Evolutionary conservation across 1,140 invertebrate genomes (phyloP).

Genomic region (Drosophila jambulina): DNA sequence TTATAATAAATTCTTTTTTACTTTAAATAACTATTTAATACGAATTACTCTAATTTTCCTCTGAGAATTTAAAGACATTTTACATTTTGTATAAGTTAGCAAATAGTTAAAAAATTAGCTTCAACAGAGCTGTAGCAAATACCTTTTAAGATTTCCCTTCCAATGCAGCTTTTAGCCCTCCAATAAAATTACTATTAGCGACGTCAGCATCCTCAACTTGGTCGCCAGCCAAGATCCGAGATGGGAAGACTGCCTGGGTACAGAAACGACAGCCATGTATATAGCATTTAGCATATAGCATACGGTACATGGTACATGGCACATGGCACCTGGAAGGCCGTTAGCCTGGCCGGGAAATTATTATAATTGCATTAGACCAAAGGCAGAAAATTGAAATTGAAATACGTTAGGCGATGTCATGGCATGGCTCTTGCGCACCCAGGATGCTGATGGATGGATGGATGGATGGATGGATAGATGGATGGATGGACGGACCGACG

Average conservation of each 20-base stretch:
- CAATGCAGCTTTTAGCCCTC: conserved; percentile 25
- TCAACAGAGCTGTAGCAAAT: not conserved
- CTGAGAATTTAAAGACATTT: too few relatives aligned
- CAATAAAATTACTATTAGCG: conserved; percentile 63
- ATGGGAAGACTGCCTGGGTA: conserved; percentile 24
- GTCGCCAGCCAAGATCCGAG: conserved; percentile 60
- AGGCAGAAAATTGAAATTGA: conserved; percentile 82
- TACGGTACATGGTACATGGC: conserved; percentile 1
- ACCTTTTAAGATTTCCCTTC: conserved; percentile 2
- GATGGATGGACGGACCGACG: not conserved
- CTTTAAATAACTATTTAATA: not conserved
- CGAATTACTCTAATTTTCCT: not conserved
- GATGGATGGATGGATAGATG: not conserved
- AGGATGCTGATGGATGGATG: conserved; percentile 69
- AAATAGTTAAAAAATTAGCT: not conserved
- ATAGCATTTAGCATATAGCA: conserved; percentile 22
- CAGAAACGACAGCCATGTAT: conserved; percentile 24
- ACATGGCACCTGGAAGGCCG: conserved; percentile 56
- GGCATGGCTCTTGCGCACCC: conserved; percentile 24
- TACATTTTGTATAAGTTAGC: too few relatives aligned
- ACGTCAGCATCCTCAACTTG: conserved; percentile 61
- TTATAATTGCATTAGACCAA: conserved; percentile 81
- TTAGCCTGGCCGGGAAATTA: conserved; percentile 66
- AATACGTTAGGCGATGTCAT: conserved; percentile 60
- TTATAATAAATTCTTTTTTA: not conserved